Conservation (phyloP, 2,113 vertebrate genomes). For the Colinus virginianus region DNA sequence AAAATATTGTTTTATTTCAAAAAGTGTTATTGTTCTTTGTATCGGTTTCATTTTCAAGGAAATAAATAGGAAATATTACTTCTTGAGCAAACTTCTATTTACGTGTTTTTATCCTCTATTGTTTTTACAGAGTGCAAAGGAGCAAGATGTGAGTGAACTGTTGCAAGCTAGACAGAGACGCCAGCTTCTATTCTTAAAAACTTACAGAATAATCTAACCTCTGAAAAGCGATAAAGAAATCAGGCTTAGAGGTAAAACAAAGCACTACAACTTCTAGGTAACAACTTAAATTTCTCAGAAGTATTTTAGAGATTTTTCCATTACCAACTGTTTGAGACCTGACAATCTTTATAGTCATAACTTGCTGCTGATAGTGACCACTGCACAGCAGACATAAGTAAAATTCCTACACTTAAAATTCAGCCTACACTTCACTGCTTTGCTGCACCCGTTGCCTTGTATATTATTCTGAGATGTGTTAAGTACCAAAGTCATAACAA, state of each 20-base stretch:
- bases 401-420: background rate
- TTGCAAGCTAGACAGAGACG: background rate
- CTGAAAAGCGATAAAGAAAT: accelerated
- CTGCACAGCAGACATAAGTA: background rate
- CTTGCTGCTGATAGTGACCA: background rate
- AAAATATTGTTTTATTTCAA: too few relatives aligned
- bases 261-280: background rate
- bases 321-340: background rate
- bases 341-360: background rate
- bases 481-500: background rate
- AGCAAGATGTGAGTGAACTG: background rate
- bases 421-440: background rate
- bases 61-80: background rate
- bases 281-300: background rate
- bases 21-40: too few relatives aligned
- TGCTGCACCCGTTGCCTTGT: background rate
- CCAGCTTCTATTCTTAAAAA: background rate
- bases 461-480: background rate
- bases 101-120: background rate
- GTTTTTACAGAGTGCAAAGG: background rate
- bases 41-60: too few relatives aligned
- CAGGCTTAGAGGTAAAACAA: background rate
- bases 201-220: background rate
- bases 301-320: background rate
- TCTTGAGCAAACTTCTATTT: background rate